Evolutionary conservation across 1,140 invertebrate genomes (phyloP).

Genomic region (Samia ricini): DNA sequence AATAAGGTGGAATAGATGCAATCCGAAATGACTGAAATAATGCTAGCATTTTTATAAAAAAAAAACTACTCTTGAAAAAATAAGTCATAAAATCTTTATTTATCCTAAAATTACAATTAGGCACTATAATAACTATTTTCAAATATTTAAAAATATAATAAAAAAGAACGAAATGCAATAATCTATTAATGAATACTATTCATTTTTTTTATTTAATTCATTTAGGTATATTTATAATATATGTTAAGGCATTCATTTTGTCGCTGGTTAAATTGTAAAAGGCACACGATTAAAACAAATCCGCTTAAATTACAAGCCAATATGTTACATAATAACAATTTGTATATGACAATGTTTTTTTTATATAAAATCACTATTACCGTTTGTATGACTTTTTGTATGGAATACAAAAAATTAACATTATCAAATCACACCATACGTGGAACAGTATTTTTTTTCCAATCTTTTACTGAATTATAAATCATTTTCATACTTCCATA

Average conservation of each 20-base stretch:
- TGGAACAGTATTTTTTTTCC: no score
- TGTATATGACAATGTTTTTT: conserved; percentile 8
- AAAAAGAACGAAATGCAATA: conserved; percentile 24
- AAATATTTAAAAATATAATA: conserved; percentile 16
- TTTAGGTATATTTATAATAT: conserved; percentile 17
- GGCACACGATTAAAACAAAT: conserved; percentile 12
- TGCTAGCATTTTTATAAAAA: no score
- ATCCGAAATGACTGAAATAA: no score
- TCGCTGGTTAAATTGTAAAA: conserved; percentile 19
- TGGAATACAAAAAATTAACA: background rate
- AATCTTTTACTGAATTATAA: no score
- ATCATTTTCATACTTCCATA: no score
- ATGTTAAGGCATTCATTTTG: conserved; percentile 25
- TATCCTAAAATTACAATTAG: conserved; percentile 23
- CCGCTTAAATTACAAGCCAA: conserved; percentile 12
- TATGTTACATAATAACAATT: conserved; percentile 12
- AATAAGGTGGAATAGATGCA: no score
- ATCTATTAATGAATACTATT: conserved; percentile 17
- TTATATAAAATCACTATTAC: no score
- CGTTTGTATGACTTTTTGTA: no score
- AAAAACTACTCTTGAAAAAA: conserved; percentile 5
- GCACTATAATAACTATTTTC: conserved; percentile 24
- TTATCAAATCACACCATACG: no score
- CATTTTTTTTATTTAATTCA: no score
- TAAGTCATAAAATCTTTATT: conserved; percentile 30